A percentile compares a stretch with the other conserved stretches of the same genome.
These are phyloP conservation scores for Bibio marci DNA, from an alignment of 2,888 invertebrate species.

Conservation along the genomic window DNA sequence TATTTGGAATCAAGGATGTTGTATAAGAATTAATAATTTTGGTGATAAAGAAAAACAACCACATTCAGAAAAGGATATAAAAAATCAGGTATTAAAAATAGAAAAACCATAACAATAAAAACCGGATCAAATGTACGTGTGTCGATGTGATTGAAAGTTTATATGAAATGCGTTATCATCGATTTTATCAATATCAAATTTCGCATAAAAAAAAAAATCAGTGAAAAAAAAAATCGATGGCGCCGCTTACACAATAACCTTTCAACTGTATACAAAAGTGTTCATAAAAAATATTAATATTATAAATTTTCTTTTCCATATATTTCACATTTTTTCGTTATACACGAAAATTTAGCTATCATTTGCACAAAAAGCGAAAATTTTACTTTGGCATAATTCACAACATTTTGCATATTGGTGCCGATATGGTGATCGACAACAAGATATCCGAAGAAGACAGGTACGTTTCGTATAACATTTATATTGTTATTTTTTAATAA, in stretches of 20 bases:
- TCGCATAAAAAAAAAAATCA: background rate
- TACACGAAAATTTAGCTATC: slow-evolving; percentile 15
- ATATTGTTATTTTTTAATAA: too few relatives aligned
- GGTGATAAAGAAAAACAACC: slow-evolving; percentile 51
- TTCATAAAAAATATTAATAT: too few relatives aligned
- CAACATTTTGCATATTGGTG: slow-evolving; percentile 54
- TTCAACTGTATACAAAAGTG: too few relatives aligned
- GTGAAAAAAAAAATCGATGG: background rate
- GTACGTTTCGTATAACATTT: too few relatives aligned
- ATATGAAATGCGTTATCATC: background rate
- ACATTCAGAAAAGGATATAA: slow-evolving; percentile 47
- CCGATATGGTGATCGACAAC: slow-evolving; percentile 49
- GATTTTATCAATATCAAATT: background rate
- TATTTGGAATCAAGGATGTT: slow-evolving; percentile 51
- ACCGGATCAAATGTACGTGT: background rate
- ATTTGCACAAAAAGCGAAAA: slow-evolving; percentile 27
- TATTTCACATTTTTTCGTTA: too few relatives aligned
- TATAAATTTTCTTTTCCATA: too few relatives aligned
- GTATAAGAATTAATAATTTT: slow-evolving; percentile 54
- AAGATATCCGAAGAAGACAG: slow-evolving; percentile 50
- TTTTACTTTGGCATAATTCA: slow-evolving; percentile 31
- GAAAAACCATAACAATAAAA: background rate
- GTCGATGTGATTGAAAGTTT: background rate
- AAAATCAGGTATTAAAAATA: slow-evolving; percentile 38
- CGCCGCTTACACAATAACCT: background rate